Evolutionary conservation across 2,888 invertebrate genomes (phyloP).

Genomic region (Syritta pipiens): DNA sequence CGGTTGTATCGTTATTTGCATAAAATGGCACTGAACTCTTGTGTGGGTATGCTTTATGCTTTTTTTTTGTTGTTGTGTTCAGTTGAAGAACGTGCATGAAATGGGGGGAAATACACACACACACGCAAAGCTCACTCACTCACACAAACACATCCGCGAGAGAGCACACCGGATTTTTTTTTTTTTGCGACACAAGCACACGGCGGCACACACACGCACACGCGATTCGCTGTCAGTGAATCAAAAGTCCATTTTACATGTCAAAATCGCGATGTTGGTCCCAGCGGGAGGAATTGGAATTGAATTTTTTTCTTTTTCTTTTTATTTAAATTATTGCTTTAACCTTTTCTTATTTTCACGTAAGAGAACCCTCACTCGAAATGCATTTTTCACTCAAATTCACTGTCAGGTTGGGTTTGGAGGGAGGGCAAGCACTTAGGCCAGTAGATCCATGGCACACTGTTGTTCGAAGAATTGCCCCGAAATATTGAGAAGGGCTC

Average conservation of each 20-base stretch:
- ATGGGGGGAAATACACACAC: conserved; percentile 9
- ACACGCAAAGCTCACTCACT: not conserved
- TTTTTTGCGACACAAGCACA: too few relatives aligned
- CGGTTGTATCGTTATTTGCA: conserved; percentile 49
- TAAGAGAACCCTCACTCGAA: too few relatives aligned
- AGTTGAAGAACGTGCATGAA: not conserved
- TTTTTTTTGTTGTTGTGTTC: not conserved
- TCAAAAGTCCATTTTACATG: conserved; percentile 32
- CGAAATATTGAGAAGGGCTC: not conserved
- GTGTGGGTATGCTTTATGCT: conserved; percentile 25
- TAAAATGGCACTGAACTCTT: conserved; percentile 66
- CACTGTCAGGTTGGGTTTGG: too few relatives aligned
- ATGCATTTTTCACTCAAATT: too few relatives aligned
- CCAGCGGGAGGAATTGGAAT: too few relatives aligned
- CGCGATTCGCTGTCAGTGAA: conserved; percentile 21
- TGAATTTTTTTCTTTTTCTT: not conserved
- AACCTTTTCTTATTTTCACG: too few relatives aligned
- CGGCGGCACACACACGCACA: conserved; percentile 40
- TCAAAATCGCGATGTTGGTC: conserved; percentile 37
- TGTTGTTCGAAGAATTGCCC: not conserved
- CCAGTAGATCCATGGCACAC: conserved; percentile 6
- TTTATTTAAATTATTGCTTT: conserved; percentile 1
- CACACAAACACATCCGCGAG: not conserved
- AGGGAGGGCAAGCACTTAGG: too few relatives aligned
- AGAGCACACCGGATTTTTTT: conserved; percentile 10